A percentile compares a stretch with the other conserved stretches of the same genome.
Evolutionary conservation across 2,888 invertebrate genomes (phyloP).

Genomic region (Tridacna gigas): DNA sequence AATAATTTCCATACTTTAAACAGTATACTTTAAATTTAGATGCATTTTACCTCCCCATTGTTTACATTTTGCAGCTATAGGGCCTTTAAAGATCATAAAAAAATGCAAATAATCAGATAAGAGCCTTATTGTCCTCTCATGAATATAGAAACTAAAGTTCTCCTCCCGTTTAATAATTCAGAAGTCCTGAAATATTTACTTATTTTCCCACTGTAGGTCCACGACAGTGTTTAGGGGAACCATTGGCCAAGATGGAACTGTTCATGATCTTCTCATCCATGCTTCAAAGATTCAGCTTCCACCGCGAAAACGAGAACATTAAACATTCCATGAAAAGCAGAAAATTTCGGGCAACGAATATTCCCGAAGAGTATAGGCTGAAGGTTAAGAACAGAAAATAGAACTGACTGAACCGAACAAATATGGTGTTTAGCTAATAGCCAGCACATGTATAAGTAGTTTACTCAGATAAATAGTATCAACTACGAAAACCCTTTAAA

Average conservation of each 20-base stretch:
- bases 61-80: background rate
- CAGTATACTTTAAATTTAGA: too few species aligned
- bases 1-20: too few species aligned
- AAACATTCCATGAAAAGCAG: constrained; percentile 6
- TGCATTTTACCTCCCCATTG: background rate
- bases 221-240: constrained; percentile 62
- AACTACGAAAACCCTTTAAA: too few species aligned
- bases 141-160: background rate
- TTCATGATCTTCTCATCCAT: constrained; percentile 62
- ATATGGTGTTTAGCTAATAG: too few species aligned
- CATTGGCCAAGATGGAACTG: constrained; percentile 61
- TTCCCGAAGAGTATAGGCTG: constrained; percentile 32
- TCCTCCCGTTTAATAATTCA: background rate
- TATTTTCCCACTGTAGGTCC: constrained; percentile 51
- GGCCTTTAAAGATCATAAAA: too few species aligned
- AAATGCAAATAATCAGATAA: too few species aligned
- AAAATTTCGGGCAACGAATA: constrained; percentile 19
- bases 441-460: too few species aligned
- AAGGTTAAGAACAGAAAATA: constrained; percentile 22
- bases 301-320: background rate
- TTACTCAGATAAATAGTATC: too few species aligned
- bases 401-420: too few species aligned
- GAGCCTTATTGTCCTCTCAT: background rate
- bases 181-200: too few species aligned
- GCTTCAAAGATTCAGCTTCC: constrained; percentile 54